A percentile compares a stretch with the other conserved stretches of the same genome.
phyloP scores from a whole-genome alignment of 2,888 invertebrate species.

The Temnothorax unifasciatus region DNA sequence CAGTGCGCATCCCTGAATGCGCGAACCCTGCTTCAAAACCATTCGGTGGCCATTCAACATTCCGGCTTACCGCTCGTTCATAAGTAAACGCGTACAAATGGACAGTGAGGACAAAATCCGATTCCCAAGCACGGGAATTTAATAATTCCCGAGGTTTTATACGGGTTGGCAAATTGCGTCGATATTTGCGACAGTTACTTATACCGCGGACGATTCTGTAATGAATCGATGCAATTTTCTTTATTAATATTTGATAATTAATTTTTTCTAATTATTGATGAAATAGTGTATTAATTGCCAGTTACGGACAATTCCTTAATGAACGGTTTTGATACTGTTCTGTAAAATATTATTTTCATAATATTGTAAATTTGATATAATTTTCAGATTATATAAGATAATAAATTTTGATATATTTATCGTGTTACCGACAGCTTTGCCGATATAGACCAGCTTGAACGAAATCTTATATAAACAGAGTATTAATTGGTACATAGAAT shows the following conservation, averaged over 20 bases:
- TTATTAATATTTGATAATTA: background rate
- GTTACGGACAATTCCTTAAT: background rate
- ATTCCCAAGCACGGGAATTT: constrained; percentile 35
- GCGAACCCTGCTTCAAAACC: constrained; percentile 5
- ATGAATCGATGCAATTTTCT: background rate
- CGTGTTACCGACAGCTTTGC: too few relatives aligned
- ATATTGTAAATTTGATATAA: background rate
- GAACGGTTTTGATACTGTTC: background rate
- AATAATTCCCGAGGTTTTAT: constrained; percentile 44
- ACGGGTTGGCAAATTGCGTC: background rate
- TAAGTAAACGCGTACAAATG: constrained; percentile 50
- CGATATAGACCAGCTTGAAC: background rate
- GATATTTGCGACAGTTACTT: background rate
- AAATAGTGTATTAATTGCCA: background rate
- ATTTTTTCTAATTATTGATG: background rate
- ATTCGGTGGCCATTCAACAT: constrained; percentile 33
- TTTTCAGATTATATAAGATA: background rate
- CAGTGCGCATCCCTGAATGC: background rate
- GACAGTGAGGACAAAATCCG: constrained; percentile 41
- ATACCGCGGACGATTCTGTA: background rate
- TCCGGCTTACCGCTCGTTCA: constrained; percentile 47
- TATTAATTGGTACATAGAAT: background rate
- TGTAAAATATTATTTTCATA: background rate
- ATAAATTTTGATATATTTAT: background rate
- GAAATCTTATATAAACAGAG: background rate